Conservation (phyloP, 2,888 invertebrate genomes). For the Xestia rhomboidea region DNA sequence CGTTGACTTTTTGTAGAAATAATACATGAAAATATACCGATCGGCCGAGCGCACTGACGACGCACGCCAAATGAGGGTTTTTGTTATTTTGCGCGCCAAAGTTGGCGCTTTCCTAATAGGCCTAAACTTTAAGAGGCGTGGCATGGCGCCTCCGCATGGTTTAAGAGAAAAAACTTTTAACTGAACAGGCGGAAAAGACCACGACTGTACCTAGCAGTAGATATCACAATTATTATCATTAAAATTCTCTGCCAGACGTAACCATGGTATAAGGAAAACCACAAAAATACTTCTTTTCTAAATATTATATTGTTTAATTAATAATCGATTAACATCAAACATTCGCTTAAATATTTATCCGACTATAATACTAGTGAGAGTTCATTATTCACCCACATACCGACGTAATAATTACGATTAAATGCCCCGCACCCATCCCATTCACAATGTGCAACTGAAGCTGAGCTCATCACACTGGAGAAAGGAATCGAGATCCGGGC, state of each 20-base stretch:
- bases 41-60: too few species aligned
- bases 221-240: neutral
- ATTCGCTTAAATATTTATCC: slow-evolving; percentile 7
- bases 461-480: slow-evolving; percentile 64
- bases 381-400: slow-evolving; percentile 18
- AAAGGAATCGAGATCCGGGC: slow-evolving; percentile 63
- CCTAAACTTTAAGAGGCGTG: too few species aligned
- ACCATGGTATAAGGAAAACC: neutral
- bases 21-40: too few species aligned
- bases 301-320: neutral
- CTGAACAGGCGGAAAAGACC: too few species aligned
- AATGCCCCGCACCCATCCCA: slow-evolving; percentile 63
- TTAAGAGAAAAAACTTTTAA: too few species aligned
- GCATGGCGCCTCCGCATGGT: too few species aligned
- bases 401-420: slow-evolving; percentile 57
- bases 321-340: slow-evolving; percentile 12
- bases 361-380: slow-evolving; percentile 54
- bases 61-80: too few species aligned
- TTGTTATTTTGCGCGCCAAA: too few species aligned
- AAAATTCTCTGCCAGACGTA: neutral
- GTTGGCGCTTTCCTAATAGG: too few species aligned
- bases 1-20: too few species aligned
- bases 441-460: slow-evolving; percentile 62
- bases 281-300: neutral
- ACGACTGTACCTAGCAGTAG: too few species aligned